Conservation (phyloP, 2,888 invertebrate species). For the Eudemis profundana region DNA sequence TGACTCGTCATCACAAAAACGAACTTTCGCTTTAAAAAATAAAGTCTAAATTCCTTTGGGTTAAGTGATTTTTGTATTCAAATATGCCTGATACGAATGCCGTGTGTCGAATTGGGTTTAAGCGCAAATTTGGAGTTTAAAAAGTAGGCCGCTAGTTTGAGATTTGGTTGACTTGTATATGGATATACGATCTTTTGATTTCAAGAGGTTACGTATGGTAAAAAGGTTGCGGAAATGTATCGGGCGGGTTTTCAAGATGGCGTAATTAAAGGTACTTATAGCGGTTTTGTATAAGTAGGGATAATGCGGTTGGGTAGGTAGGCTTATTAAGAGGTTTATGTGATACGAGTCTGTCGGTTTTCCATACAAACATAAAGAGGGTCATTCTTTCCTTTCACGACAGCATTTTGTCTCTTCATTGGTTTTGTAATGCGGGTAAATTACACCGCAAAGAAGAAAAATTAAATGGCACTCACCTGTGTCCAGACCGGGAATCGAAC, state of each 20-base stretch:
- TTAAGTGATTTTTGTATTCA: background rate
- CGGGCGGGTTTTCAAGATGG: constrained; percentile 13
- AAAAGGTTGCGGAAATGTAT: constrained; percentile 30
- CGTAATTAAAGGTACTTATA: constrained; percentile 27
- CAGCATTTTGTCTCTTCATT: too few species aligned
- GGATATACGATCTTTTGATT: background rate
- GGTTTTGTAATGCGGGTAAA: too few species aligned
- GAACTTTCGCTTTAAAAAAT: background rate
- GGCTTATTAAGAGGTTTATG: constrained; percentile 10
- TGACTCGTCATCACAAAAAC: background rate
- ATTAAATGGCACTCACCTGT: too few species aligned
- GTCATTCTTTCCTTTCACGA: too few species aligned
- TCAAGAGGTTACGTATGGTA: background rate
- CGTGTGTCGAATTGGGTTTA: background rate
- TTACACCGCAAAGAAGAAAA: too few species aligned
- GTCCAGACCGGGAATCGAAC: too few species aligned
- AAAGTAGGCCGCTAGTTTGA: background rate
- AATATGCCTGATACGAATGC: background rate
- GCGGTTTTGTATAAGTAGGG: constrained; percentile 19
- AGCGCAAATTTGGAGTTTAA: background rate
- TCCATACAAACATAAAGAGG: too few species aligned
- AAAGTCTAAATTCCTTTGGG: constrained; percentile 1
- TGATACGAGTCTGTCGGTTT: too few species aligned
- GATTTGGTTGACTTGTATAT: background rate
- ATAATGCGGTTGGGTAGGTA: background rate